These are phyloP conservation scores for Diarsia rubi DNA, from an alignment of 2,888 invertebrate species.

Conservation along the genomic window DNA sequence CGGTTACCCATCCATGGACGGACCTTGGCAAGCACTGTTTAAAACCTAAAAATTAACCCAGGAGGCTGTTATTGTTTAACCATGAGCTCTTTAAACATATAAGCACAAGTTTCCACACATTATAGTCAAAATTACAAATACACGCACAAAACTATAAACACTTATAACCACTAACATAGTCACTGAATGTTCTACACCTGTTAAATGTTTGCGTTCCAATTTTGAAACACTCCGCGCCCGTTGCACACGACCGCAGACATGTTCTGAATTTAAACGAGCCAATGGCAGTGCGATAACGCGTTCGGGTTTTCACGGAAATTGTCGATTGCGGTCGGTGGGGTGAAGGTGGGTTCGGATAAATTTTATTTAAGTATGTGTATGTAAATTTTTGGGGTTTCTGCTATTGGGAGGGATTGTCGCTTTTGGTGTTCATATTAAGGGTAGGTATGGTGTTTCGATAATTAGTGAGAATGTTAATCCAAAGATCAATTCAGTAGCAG, in stretches of 20 bases:
- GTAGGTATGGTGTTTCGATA: conserved; percentile 28
- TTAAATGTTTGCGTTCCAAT: conserved; percentile 73
- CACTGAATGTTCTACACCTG: conserved; percentile 71
- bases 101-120: neutral
- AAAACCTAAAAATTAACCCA: neutral
- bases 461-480: too few species aligned
- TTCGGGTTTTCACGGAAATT: conserved; percentile 67
- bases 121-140: conserved; percentile 21
- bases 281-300: conserved; percentile 78
- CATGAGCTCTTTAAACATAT: neutral
- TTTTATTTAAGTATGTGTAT: conserved; percentile 64
- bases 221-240: conserved; percentile 77
- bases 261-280: conserved; percentile 84
- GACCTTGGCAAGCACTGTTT: neutral
- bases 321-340: conserved; percentile 64
- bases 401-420: conserved; percentile 10
- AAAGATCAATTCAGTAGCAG: neutral
- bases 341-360: conserved; percentile 50
- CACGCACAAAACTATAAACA: conserved; percentile 54
- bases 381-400: conserved; percentile 51
- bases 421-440: conserved; percentile 11
- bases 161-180: conserved; percentile 64
- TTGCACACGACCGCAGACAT: conserved; percentile 83
- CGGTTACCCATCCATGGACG: neutral
- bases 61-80: neutral